Evolutionary conservation across 1,140 invertebrate genomes (phyloP).

Genomic region (Leptinotarsa defecta): DNA sequence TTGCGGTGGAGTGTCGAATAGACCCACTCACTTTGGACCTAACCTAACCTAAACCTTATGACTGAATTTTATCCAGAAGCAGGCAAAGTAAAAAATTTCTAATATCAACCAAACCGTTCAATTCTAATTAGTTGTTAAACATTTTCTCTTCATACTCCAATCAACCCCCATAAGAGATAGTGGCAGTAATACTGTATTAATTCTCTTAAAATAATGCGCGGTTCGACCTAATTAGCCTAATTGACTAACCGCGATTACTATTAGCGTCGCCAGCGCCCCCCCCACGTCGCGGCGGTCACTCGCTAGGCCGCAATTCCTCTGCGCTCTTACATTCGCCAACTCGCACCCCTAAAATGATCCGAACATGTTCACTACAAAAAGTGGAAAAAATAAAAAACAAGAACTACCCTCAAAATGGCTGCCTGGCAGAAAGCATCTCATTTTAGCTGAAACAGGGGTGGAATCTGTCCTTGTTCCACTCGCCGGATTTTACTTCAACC

Average conservation of each 20-base stretch:
- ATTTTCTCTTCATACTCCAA: no score
- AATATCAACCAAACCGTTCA: no score
- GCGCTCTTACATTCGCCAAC: slow-evolving; percentile 25
- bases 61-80: no score
- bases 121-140: no score
- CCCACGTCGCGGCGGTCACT: background rate
- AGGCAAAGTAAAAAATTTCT: no score
- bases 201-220: no score
- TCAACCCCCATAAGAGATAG: no score
- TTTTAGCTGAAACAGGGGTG: slow-evolving; percentile 56
- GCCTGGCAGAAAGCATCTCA: slow-evolving; percentile 58
- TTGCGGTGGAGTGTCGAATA: no score
- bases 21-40: no score
- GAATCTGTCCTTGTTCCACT: slow-evolving; percentile 56
- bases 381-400: slow-evolving; percentile 50
- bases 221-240: background rate
- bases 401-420: slow-evolving; percentile 58
- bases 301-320: background rate
- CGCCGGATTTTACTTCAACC: slow-evolving; percentile 56
- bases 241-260: background rate
- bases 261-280: background rate
- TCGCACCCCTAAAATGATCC: slow-evolving; percentile 54
- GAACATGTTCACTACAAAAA: slow-evolving; percentile 53
- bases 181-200: no score
- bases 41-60: no score